Percentiles rank a stretch among this genome's conserved stretches.
These are phyloP conservation scores for Stegastes partitus DNA, from an alignment of 2,113 vertebrate genomes.

Conservation along the genomic window DNA sequence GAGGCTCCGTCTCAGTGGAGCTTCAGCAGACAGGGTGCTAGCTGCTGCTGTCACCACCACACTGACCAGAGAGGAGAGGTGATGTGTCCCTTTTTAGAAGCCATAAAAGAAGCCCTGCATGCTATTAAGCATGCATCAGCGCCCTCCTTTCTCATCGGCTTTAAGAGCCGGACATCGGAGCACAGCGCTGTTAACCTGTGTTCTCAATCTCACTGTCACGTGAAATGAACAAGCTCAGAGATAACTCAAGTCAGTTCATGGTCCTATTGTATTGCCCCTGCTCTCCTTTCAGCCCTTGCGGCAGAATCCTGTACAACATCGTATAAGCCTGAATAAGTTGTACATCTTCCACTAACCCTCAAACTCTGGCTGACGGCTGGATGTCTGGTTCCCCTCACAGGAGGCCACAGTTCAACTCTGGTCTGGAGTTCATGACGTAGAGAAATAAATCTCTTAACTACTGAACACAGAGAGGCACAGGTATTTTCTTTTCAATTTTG, in stretches of 20 bases:
- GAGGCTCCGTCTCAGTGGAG: background rate
- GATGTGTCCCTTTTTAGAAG: slow-evolving; percentile 75
- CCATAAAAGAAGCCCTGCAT: slow-evolving; percentile 67
- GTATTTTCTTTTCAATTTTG: too few relatives aligned
- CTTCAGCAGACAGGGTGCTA: slow-evolving; percentile 35
- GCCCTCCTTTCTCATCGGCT: slow-evolving; percentile 39
- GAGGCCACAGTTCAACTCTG: background rate
- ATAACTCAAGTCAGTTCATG: slow-evolving; percentile 13
- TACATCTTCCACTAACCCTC: background rate
- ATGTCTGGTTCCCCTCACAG: background rate
- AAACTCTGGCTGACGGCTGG: background rate
- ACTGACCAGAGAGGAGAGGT: slow-evolving; percentile 48
- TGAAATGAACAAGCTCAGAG: slow-evolving; percentile 37
- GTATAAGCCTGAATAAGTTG: background rate
- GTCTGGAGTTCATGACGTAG: background rate
- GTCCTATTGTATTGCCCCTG: background rate
- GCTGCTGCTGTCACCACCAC: slow-evolving; percentile 61
- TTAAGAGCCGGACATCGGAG: slow-evolving; percentile 42
- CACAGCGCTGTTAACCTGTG: slow-evolving; percentile 49
- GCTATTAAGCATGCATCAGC: slow-evolving; percentile 75
- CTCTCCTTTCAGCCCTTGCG: background rate
- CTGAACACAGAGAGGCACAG: background rate
- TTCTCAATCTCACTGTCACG: slow-evolving; percentile 44
- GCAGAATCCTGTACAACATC: slow-evolving; percentile 5
- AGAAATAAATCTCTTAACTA: background rate